Evolutionary conservation across 2,797 vertebrate species (phyloP).

Genomic region (Astyanax mexicanus): DNA sequence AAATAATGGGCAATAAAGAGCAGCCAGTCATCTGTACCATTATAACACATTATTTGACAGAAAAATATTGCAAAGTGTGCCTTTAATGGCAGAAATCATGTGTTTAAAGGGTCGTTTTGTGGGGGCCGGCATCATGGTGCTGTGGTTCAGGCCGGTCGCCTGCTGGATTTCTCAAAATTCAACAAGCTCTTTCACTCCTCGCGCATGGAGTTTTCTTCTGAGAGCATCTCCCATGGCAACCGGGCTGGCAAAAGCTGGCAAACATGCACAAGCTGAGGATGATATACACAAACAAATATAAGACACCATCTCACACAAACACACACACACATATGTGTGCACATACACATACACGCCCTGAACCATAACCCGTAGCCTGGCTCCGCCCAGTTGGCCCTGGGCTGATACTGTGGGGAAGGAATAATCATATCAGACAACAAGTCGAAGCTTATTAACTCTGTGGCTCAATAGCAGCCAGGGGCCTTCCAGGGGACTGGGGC

Average conservation of each 20-base stretch:
- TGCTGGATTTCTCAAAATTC: slow-evolving; percentile 71
- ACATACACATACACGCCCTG: slow-evolving; percentile 42
- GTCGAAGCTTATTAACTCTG: slow-evolving; percentile 87
- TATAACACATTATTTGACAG: no score
- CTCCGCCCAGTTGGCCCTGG: slow-evolving; percentile 64
- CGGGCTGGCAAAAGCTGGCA: slow-evolving; percentile 63
- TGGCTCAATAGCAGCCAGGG: slow-evolving; percentile 79
- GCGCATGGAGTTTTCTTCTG: slow-evolving; percentile 65
- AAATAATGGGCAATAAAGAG: no score
- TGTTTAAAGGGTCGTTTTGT: slow-evolving; percentile 16
- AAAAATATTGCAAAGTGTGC: no score
- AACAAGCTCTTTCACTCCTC: slow-evolving; percentile 69
- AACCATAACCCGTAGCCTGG: slow-evolving; percentile 68
- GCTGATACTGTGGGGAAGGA: slow-evolving; percentile 67
- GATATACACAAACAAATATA: slow-evolving; percentile 12
- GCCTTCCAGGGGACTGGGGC: slow-evolving; percentile 55
- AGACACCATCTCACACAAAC: slow-evolving; percentile 43
- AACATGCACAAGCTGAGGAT: slow-evolving; percentile 49
- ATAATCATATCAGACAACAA: slow-evolving; percentile 84
- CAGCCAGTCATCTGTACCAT: no score
- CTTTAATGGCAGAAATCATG: slow-evolving; percentile 30
- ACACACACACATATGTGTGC: slow-evolving; percentile 32
- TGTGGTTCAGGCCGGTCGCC: slow-evolving; percentile 64
- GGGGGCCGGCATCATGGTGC: slow-evolving; percentile 21
- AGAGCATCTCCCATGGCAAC: slow-evolving; percentile 77